A percentile compares a stretch with the other conserved stretches of the same genome.
These are phyloP conservation scores for Linnaemya tessellans DNA, from an alignment of 2,888 invertebrate species.

Conservation along the genomic window DNA sequence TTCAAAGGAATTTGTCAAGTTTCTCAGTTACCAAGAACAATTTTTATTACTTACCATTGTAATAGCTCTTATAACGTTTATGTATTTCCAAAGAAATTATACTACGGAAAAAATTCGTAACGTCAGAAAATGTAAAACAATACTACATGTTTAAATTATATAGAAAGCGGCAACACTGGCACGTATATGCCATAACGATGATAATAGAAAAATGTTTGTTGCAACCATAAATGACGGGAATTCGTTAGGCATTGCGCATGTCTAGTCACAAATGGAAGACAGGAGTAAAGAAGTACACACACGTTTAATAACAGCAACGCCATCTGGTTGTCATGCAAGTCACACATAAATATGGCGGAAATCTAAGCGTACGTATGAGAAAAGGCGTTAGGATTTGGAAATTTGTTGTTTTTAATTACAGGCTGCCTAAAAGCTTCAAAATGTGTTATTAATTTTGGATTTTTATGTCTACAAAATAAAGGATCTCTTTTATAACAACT, in stretches of 20 bases:
- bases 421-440: constrained; percentile 46
- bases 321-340: constrained; percentile 70
- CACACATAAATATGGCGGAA: constrained; percentile 32
- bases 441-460: constrained; percentile 49
- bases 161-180: no score
- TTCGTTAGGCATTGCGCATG: constrained; percentile 65
- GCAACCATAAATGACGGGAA: constrained; percentile 41
- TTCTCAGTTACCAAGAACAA: no score
- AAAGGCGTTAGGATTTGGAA: constrained; percentile 53
- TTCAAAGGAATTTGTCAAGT: no score
- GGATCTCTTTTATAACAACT: constrained; percentile 33
- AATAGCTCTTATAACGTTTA: no score
- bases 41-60: no score
- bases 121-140: no score
- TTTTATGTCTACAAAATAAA: neutral
- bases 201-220: constrained; percentile 35
- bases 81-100: no score
- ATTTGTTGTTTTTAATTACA: constrained; percentile 53
- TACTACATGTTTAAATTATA: no score
- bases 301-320: constrained; percentile 54
- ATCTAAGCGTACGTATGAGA: constrained; percentile 7
- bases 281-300: neutral
- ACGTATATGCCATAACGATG: constrained; percentile 4
- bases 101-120: no score
- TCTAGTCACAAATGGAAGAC: constrained; percentile 55